phyloP scores from a whole-genome alignment of 1,140 invertebrate genomes.

The Plodia interpunctella region DNA sequence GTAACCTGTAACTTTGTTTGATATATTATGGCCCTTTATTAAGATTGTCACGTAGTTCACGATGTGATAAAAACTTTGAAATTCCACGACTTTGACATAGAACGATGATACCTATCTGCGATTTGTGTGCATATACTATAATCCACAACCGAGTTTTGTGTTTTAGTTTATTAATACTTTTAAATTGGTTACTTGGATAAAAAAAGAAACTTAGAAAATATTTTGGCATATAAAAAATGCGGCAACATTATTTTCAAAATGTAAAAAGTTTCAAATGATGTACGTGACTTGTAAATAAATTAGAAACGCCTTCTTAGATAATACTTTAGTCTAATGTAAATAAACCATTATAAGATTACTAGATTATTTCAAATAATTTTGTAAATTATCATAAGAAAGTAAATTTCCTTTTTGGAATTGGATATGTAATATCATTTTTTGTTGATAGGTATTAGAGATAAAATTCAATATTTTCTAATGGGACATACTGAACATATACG shows the following conservation, averaged over 20 bases:
- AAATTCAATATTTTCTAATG: too few species aligned
- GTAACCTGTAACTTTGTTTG: too few species aligned
- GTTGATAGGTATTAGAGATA: too few species aligned
- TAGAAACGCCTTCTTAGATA: slow-evolving; percentile 69
- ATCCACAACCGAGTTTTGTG: background rate
- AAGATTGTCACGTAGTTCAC: too few species aligned
- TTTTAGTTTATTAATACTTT: background rate
- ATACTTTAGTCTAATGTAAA: slow-evolving; percentile 47
- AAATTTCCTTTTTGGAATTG: background rate
- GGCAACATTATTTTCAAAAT: background rate
- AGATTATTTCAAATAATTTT: background rate
- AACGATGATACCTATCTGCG: too few species aligned
- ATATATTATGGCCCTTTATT: too few species aligned
- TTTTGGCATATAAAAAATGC: slow-evolving; percentile 23
- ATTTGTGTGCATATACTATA: too few species aligned
- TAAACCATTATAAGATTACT: slow-evolving; percentile 17
- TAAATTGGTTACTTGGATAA: background rate
- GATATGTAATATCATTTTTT: too few species aligned
- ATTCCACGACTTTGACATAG: too few species aligned
- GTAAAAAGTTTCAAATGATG: slow-evolving; percentile 10
- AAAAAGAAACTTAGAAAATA: slow-evolving; percentile 13
- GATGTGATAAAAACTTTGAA: too few species aligned
- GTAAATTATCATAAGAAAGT: background rate
- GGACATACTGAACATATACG: too few species aligned
- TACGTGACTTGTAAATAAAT: slow-evolving; percentile 54